These are phyloP conservation scores for Hydraecia micacea DNA, from an alignment of 2,888 invertebrate species.

Conservation along the genomic window DNA sequence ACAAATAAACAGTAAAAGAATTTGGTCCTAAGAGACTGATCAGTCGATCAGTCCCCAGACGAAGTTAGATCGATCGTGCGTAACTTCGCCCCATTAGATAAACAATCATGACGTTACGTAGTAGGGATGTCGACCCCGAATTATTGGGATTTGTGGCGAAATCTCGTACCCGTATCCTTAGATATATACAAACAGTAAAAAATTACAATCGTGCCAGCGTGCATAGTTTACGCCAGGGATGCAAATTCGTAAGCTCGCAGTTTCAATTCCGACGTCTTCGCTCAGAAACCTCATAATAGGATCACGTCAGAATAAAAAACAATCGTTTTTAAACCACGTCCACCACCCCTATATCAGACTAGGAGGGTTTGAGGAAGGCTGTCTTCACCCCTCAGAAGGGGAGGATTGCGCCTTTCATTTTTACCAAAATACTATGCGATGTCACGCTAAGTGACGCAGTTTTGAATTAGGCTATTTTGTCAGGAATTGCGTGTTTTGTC, in stretches of 20 bases:
- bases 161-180: not conserved
- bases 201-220: not conserved
- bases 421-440: conserved; percentile 54
- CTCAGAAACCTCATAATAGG: too few relatives aligned
- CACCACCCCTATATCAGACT: conserved; percentile 40
- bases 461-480: conserved; percentile 52
- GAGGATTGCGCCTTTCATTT: conserved; percentile 55
- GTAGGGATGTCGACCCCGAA: conserved; percentile 34
- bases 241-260: not conserved
- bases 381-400: conserved; percentile 42
- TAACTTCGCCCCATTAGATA: conserved; percentile 58
- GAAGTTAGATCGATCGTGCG: conserved; percentile 64
- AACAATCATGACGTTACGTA: conserved; percentile 59
- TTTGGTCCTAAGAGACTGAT: conserved; percentile 1
- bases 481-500: conserved; percentile 54
- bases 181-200: not conserved
- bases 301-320: conserved; percentile 17
- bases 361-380: conserved; percentile 16
- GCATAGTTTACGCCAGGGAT: not conserved
- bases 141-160: not conserved
- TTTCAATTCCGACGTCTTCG: not conserved
- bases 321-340: conserved; percentile 21
- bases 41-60: conserved; percentile 23
- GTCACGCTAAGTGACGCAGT: conserved; percentile 60
- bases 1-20: conserved; percentile 6